Percentiles rank a stretch among this genome's conserved stretches.
Conservation (phyloP, 2,113 vertebrate species). For the Morone chrysops region DNA sequence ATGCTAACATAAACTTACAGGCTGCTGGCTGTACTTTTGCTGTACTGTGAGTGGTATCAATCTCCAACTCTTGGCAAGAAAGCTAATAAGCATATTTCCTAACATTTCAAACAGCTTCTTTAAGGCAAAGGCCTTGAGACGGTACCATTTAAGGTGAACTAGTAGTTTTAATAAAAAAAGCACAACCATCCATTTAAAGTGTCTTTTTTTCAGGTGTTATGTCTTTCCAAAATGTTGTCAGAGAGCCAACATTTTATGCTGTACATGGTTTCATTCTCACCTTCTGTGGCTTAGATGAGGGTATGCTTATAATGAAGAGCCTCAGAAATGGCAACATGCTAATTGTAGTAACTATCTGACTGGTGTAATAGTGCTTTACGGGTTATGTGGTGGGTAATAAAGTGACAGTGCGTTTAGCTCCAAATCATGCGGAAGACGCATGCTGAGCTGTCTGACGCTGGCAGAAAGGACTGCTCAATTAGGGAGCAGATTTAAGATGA, state of each 20-base stretch:
- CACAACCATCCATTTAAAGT: not conserved
- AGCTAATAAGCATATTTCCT: conserved; percentile 11
- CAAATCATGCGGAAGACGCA: conserved; percentile 90
- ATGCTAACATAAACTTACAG: not conserved
- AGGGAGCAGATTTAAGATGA: conserved; percentile 84
- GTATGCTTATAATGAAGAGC: conserved; percentile 35
- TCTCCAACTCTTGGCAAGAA: not conserved
- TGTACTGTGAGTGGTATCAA: not conserved
- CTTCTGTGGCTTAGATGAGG: conserved; percentile 9
- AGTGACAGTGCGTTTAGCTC: conserved; percentile 92
- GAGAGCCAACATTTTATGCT: not conserved
- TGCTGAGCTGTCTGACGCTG: conserved; percentile 85
- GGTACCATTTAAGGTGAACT: not conserved
- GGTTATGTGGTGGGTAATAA: conserved; percentile 88
- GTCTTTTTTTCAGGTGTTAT: not conserved
- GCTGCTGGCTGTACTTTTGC: not conserved
- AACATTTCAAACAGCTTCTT: not conserved
- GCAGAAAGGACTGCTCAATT: conserved; percentile 88
- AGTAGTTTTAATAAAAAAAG: not conserved
- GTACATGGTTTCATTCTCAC: conserved; percentile 33
- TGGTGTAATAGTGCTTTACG: conserved; percentile 85
- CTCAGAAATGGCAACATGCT: conserved; percentile 69
- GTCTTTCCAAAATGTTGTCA: not conserved
- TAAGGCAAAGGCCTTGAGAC: not conserved
- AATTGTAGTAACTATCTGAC: conserved; percentile 84